Percentiles rank a stretch among this genome's conserved stretches.
Conservation (phyloP, 2,888 invertebrate genomes). For the Pristionchus arcanus region DNA sequence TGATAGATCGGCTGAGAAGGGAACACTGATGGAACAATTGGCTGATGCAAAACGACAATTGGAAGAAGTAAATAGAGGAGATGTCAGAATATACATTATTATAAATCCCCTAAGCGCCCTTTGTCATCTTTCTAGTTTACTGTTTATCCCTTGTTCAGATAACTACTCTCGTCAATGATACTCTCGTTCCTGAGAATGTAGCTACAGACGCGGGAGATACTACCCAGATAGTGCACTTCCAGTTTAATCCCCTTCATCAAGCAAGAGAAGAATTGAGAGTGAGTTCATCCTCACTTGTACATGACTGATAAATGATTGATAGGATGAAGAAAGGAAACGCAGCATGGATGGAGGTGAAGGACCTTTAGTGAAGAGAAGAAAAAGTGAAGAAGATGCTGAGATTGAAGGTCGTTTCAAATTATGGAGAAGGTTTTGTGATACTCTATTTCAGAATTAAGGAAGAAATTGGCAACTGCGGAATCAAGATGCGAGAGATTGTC, state of each 20-base stretch:
- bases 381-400: constrained; percentile 45
- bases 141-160: not conserved
- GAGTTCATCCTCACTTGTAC: not conserved
- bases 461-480: not conserved
- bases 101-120: not conserved
- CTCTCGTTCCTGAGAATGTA: not conserved
- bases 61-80: not conserved
- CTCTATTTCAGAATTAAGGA: constrained; percentile 20
- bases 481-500: constrained; percentile 9
- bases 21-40: not conserved
- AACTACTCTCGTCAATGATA: not conserved
- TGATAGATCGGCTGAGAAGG: not conserved
- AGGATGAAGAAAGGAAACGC: constrained; percentile 5
- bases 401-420: not conserved
- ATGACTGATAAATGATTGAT: not conserved
- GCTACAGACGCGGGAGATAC: constrained; percentile 41
- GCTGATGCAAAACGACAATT: not conserved
- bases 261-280: constrained; percentile 23
- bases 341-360: not conserved
- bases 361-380: constrained; percentile 7
- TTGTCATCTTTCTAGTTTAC: not conserved
- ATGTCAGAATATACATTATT: not conserved
- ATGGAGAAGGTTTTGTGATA: not conserved
- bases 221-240: constrained; percentile 35
- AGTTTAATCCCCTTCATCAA: constrained; percentile 21